Base-by-base conservation (phyloP, 2,888 invertebrate genomes). In the Aricia artaxerxes region DNA sequence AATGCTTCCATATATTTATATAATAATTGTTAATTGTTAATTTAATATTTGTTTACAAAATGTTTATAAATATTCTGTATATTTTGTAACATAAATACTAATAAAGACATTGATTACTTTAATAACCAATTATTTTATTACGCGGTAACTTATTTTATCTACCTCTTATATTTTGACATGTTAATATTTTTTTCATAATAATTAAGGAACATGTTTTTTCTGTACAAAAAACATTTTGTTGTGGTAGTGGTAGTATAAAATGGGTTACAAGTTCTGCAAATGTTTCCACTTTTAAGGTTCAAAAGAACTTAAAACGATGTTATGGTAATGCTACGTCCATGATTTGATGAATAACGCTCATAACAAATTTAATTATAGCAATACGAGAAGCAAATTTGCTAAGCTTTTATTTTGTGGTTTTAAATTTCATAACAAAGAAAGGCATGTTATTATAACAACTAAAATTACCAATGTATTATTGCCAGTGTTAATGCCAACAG, bases 81-180 rank as follows among this genome's bases (percentile, higher is more conserved):
- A 69, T 76, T 53, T 76, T 76, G 76, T 76, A 76, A 53, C 31
- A 76, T 76, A 35, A 57, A 57, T 57, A 76, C 35, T 31, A 76
- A 76, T 76, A 76, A 76, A 75, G 53, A 76, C n/a, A 57, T 76
- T 24, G 24, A 53, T 57, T 35, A 53, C 13, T 31, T 57, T 76
- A 49, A 44, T 75, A 57, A 57, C 31, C 13, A 76, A 76, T 76
- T 76, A 35, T 69, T 35, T 69, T 69, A 35, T 11, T 35, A 35
- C 35, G 35, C 11, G 24, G 69, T 69, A 38, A 69, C 35, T 31
- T 38, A 35, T 69, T 69, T 69, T 61, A 61, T 24, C 61, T 24
- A 4, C 61, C 49, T 49, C 49, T 9, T 49, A 61, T 2, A 1
- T 24, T 24, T 24, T 24, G 7, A 24, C 6, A 24, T 61, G 1